Base-by-base conservation (phyloP, 2,113 vertebrate species). In the Spilogale gracilis region DNA sequence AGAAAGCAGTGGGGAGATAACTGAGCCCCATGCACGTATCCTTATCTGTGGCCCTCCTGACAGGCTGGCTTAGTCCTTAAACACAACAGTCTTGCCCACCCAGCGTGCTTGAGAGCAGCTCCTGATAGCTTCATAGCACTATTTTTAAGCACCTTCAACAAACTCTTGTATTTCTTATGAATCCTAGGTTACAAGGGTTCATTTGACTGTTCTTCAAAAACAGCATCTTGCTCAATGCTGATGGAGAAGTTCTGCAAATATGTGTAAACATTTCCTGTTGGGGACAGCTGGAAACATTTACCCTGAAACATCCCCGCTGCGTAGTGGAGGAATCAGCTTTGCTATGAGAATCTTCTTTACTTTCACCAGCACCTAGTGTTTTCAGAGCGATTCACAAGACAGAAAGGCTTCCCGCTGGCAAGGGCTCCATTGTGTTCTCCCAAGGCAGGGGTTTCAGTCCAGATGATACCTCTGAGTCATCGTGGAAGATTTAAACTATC, bases 241-340 rank as follows among this genome's bases (percentile, higher is more conserved):
- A 84, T 21, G 45, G 87, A 94, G 97, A 94, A 96, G 83, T 97
- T 95, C 92, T 52, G 74, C 86, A 93, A 91, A 83, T 27, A 58
- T 54, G 32, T 86, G 82, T 78, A 73, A 93, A 87, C 65, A 94
- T 58, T 97, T 98, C 98, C 92, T 96, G 96, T 86, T 3, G 17
- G 86, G 65, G 89, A 61, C 89, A 93, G 79, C 86, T 96, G 80
- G 83, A 82, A 50, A 12, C 21, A 30, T 1, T 56, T 63, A 32
- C 85, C 69, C 52, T 56, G 18, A 45, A 84, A 48, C 63, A 80
- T 16, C 61, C 30, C n/a, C 23, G 45, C 11, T 20, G 45, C 12
- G 74, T n/a, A 4, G n/a, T 2, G 20, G 63, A 85, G 45, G 79
- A 73, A 65, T 80, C n/a, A 27, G 50, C 56, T 48, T 20, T 73